These are phyloP conservation scores for Scomber scombrus DNA, from an alignment of 2,113 vertebrate genomes.

Conservation along the genomic window DNA sequence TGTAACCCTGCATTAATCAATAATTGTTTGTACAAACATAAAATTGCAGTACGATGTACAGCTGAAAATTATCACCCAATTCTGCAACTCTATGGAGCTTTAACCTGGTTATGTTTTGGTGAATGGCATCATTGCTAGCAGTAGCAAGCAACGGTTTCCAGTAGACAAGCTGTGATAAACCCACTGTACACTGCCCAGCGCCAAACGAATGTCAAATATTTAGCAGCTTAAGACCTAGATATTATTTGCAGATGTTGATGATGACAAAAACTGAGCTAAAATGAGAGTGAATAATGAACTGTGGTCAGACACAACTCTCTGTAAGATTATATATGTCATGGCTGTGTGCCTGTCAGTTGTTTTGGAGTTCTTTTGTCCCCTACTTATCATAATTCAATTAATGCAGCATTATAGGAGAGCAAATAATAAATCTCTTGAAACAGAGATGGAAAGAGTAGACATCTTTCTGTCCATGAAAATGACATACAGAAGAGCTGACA, in stretches of 20 bases:
- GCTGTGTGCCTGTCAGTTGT: background rate
- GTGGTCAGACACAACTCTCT: too few species aligned
- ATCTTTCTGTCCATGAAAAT: slow-evolving; percentile 7
- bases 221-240: background rate
- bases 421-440: too few species aligned
- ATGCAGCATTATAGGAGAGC: background rate
- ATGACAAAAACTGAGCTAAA: too few species aligned
- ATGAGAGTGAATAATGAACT: too few species aligned
- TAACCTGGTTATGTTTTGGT: background rate
- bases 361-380: background rate
- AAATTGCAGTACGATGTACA: too few species aligned
- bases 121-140: background rate
- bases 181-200: too few species aligned
- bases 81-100: background rate
- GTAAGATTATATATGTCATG: background rate
- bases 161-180: background rate
- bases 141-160: background rate
- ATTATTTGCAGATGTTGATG: background rate
- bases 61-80: background rate
- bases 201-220: too few species aligned
- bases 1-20: background rate
- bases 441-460: background rate
- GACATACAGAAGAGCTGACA: slow-evolving; percentile 10
- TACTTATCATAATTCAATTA: background rate
- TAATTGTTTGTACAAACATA: too few species aligned